Conservation (phyloP, 1,140 invertebrate species). For the Drosophila bipectinata region DNA sequence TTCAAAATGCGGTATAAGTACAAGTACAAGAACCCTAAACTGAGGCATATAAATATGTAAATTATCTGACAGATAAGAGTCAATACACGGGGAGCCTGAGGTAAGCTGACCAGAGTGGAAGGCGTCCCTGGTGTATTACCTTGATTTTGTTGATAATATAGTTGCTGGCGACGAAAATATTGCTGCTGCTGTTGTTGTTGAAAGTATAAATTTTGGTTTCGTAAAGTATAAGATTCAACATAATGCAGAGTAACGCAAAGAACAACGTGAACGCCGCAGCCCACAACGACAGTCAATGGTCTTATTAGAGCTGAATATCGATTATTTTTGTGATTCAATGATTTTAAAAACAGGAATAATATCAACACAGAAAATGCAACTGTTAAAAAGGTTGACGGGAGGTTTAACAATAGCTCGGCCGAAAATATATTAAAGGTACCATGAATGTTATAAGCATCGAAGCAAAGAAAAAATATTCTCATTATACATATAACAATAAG, state of each 20-base stretch:
- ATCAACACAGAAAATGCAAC: slow-evolving; percentile 94
- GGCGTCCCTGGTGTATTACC: slow-evolving; percentile 14
- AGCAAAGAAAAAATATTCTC: slow-evolving; percentile 93
- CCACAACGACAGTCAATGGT: slow-evolving; percentile 89
- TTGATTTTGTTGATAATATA: slow-evolving; percentile 38
- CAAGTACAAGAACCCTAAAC: slow-evolving; percentile 92
- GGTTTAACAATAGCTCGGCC: slow-evolving; percentile 91
- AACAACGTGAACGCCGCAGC: slow-evolving; percentile 89
- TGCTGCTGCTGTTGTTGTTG: slow-evolving; percentile 74
- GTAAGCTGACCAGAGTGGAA: slow-evolving; percentile 41
- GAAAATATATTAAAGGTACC: slow-evolving; percentile 90
- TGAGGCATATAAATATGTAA: slow-evolving; percentile 91
- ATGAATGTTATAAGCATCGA: slow-evolving; percentile 94
- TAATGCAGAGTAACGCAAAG: slow-evolving; percentile 92
- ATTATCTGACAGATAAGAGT: slow-evolving; percentile 92
- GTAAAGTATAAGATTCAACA: slow-evolving; percentile 86
- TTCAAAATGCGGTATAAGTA: slow-evolving; percentile 91
- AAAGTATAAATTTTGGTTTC: slow-evolving; percentile 68
- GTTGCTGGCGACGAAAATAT: slow-evolving; percentile 48
- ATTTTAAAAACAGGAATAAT: slow-evolving; percentile 91
- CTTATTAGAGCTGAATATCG: slow-evolving; percentile 89
- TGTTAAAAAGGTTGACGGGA: slow-evolving; percentile 92
- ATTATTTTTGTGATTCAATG: slow-evolving; percentile 87
- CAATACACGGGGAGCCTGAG: slow-evolving; percentile 85
- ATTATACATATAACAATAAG: slow-evolving; percentile 91